Base-by-base conservation (phyloP, 2,888 invertebrate species). In the Creontiades dilutus region DNA sequence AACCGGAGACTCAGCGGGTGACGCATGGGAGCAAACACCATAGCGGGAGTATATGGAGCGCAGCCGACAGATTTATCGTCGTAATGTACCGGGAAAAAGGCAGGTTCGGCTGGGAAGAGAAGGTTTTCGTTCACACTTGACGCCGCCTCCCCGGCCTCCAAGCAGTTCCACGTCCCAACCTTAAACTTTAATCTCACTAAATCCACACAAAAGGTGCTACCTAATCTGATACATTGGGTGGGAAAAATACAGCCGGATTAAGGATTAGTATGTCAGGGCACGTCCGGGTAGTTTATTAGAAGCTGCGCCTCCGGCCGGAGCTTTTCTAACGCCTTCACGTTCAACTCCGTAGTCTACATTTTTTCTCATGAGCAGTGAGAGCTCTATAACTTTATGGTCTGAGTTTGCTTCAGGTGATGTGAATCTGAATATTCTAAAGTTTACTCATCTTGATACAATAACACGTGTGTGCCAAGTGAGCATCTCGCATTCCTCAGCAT, bases 121-220 rank as follows among this genome's bases (percentile, higher is more conserved):
- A 37, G 27, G n/a, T 37, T 37, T 37, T 46, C 28, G 28, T 37
- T n/a, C 80, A 80, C 37, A 16, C 46, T 76, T 76, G 23, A 76
- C 76, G 46, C 13, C 48, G 48, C 13, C 48, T 52, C 52, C 52
- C 52, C 52, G 11, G 52, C 16, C 52, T 52, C 11, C 52, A 3
- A 13, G 52, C 16, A 16, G 13, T 52, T 52, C 11, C 80, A 80
- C 80, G 80, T 80, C 13, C 37, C 80, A 37, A 37, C 37, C 80
- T 46, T 80, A 80, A 80, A 80, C 80, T 80, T 80, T 80, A 80
- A 80, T 80, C 80, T 80, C 80, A 80, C 80, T 80, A 80, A 80
- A 80, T 80, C 80, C 80, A 80, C 80, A 80, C 37, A 37, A 80
- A 80, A 80, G 46, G 80, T 27, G 28, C 37, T 27, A n/a, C n/a